Evolutionary conservation across 2,113 vertebrate species (phyloP), one percentile per base, ranked within the genome.

Genomic region (Syrmaticus mikado): DNA sequence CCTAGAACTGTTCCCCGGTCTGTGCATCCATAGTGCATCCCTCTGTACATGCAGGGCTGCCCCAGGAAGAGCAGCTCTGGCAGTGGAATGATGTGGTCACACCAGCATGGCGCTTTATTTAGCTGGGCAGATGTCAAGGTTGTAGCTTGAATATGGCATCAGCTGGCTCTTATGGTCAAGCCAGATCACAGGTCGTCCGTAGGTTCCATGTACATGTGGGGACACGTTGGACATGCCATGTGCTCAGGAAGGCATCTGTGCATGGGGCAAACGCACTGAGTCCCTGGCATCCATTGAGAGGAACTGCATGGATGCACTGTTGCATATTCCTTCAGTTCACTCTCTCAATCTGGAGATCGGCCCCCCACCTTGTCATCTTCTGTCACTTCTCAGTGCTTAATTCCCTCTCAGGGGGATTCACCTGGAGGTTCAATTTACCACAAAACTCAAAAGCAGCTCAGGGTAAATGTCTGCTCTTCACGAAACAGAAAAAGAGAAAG

Each of bases 241-340:
- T 15, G 24, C 11, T 73, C 41, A 19, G 45, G 14, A 46, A 10
- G 11, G n/a, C 45, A 3, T 3, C 21, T 1, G 0, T 14, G 5
- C 16, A 66, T 6, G 40, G 48, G 48, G n/a, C 62, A 72, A 4
- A 17, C 1, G 1, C 0, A 0, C 24, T 4, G 60, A 60, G 38
- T 45, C 19, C 12, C 7, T 16, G 18, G 20, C 8, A 28, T 82
- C 62, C 28, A 1, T 2, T 0, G 1, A 27, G 25, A 13, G 36
- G 4, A 48, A 67, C 10, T 0, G 0, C 0, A 0, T 8, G 32
- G 62, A 36, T n/a, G 48, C 25, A 43, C 34, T 38, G 7, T 14
- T 0, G 0, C 38, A 28, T 27, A 13, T 6, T 32, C 57, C 46
- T 70, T 7, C 25, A 45, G 20, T 16, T 61, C 45, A 1, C 40